Conservation (phyloP, 2,113 vertebrate genomes). For the Corythornis vintsioides region DNA sequence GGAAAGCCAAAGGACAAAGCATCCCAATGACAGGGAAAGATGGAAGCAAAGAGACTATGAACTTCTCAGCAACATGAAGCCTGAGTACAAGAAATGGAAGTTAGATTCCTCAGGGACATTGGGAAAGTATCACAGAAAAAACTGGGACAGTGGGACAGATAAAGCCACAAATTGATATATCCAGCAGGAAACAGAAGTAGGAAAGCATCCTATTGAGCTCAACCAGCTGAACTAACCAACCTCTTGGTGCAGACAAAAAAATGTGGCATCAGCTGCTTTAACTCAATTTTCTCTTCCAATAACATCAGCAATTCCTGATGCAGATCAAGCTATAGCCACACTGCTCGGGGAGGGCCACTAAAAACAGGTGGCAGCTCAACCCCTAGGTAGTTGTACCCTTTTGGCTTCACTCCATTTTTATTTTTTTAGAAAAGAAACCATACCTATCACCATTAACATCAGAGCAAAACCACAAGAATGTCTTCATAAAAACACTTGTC, state of each 20-base stretch:
- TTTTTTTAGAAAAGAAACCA: neutral
- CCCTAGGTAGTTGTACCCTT: neutral
- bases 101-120: neutral
- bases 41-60: neutral
- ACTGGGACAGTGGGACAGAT: neutral
- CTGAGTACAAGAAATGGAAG: neutral
- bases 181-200: neutral
- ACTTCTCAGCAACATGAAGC: neutral
- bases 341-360: neutral
- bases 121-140: neutral
- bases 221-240: neutral
- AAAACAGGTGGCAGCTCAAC: neutral
- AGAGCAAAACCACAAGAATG: neutral
- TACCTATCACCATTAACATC: neutral
- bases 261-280: neutral
- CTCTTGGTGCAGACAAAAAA: neutral
- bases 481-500: neutral
- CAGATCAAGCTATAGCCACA: neutral
- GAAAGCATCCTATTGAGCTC: neutral
- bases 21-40: neutral
- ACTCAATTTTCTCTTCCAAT: neutral
- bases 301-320: neutral
- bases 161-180: neutral
- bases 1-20: neutral
- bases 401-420: neutral